Conservation (phyloP, 2,113 vertebrate genomes). For the Gopherus evgoodei region DNA sequence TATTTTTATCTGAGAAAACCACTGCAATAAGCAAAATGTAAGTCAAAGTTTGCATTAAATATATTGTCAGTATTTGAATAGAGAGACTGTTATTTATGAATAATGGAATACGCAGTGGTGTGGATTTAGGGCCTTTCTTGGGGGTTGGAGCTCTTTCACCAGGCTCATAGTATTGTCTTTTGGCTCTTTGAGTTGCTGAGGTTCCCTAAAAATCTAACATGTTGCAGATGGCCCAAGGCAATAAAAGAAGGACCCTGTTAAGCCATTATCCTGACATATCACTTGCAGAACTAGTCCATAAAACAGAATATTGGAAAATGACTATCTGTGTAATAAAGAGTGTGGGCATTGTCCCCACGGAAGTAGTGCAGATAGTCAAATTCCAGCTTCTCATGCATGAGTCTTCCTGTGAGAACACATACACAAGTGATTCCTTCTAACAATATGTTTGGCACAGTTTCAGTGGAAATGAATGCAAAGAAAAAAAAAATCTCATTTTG, state of each 20-base stretch:
- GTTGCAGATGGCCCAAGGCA: not conserved
- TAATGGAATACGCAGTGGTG: not conserved
- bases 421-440: constrained; percentile 29
- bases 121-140: not conserved
- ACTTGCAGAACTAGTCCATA: not conserved
- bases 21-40: not conserved
- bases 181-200: not conserved
- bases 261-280: not conserved
- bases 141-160: not conserved
- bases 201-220: not conserved
- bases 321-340: fast-evolving
- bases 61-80: not conserved
- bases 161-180: not conserved
- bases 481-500: not conserved
- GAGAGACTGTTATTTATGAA: not conserved
- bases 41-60: not conserved
- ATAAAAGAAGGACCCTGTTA: not conserved
- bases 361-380: not conserved
- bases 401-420: not conserved
- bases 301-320: not conserved
- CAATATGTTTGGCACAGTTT: constrained; percentile 23
- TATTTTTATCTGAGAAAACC: not conserved
- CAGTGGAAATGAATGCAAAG: constrained; percentile 48
- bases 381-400: constrained; percentile 5
- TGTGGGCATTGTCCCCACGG: not conserved